Evolutionary conservation across 1,140 invertebrate genomes (phyloP).

Genomic region (Mya arenaria): DNA sequence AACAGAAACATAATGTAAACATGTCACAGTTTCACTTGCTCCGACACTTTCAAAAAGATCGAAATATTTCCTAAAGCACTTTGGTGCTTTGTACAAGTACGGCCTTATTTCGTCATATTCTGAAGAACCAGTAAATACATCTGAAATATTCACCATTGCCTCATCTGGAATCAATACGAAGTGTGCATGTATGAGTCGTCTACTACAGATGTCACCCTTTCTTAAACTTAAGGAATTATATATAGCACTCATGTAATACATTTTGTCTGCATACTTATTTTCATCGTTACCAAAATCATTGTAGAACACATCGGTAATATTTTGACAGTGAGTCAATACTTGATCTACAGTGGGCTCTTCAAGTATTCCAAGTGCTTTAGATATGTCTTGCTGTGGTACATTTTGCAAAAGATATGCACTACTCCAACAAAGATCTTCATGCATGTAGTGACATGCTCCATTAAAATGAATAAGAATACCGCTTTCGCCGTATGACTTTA

Average conservation of each 20-base stretch:
- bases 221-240: neutral
- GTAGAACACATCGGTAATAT: conserved; percentile 6
- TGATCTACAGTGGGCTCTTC: neutral
- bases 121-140: neutral
- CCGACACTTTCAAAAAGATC: conserved; percentile 29
- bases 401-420: neutral
- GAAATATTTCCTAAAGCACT: neutral
- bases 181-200: neutral
- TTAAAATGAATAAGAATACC: neutral
- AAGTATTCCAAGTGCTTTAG: neutral
- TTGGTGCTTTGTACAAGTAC: conserved; percentile 14
- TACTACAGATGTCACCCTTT: neutral
- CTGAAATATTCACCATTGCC: neutral
- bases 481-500: neutral
- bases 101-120: conserved; percentile 12
- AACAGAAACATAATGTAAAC: conserved; percentile 10
- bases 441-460: neutral
- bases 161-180: conserved; percentile 20
- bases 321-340: conserved; percentile 38
- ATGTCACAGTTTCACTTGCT: neutral
- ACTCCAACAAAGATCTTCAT: conserved; percentile 8
- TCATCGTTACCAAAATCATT: neutral
- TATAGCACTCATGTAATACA: neutral
- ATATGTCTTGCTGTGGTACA: neutral
- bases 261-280: neutral